A percentile compares a stretch with the other conserved stretches of the same genome.
phyloP scores from a whole-genome alignment of 2,888 invertebrate species.

The Bhutanitis thaidina region DNA sequence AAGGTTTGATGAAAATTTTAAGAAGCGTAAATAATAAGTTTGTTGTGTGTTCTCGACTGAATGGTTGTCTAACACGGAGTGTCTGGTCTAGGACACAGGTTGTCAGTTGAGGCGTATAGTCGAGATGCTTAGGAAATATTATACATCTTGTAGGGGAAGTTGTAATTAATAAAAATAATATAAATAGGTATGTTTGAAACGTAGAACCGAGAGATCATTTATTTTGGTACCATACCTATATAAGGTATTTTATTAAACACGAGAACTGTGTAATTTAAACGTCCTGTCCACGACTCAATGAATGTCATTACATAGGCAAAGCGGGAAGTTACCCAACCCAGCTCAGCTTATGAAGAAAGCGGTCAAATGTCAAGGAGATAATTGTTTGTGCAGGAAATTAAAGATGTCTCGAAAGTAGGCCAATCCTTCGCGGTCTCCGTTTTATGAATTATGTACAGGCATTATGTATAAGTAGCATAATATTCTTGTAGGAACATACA shows the following conservation, averaged over 20 bases:
- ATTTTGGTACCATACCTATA: too few relatives aligned
- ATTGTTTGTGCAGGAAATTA: slow-evolving; percentile 77
- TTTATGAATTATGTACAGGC: slow-evolving; percentile 19
- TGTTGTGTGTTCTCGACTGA: slow-evolving; percentile 38
- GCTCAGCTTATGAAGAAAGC: slow-evolving; percentile 66
- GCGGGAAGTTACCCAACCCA: slow-evolving; percentile 56
- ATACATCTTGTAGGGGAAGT: too few relatives aligned
- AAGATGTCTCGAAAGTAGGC: slow-evolving; percentile 69
- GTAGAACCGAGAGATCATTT: too few relatives aligned
- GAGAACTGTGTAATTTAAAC: background rate
- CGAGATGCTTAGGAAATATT: slow-evolving; percentile 23
- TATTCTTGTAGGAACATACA: background rate
- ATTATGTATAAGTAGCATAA: too few relatives aligned
- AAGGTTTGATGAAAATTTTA: slow-evolving; percentile 27
- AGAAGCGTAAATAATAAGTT: slow-evolving; percentile 11
- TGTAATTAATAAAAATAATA: too few relatives aligned
- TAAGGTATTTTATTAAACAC: too few relatives aligned
- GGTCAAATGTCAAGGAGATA: slow-evolving; percentile 78
- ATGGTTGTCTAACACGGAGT: slow-evolving; percentile 45
- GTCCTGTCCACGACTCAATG: background rate
- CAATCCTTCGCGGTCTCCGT: slow-evolving; percentile 43
- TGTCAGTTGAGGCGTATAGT: slow-evolving; percentile 47
- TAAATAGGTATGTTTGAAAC: too few relatives aligned
- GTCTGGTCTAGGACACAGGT: slow-evolving; percentile 53
- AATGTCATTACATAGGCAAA: slow-evolving; percentile 12